A percentile compares a stretch with the other conserved stretches of the same genome.
Evolutionary conservation across 2,113 vertebrate genomes (phyloP).

Genomic region (Scolopax mira): DNA sequence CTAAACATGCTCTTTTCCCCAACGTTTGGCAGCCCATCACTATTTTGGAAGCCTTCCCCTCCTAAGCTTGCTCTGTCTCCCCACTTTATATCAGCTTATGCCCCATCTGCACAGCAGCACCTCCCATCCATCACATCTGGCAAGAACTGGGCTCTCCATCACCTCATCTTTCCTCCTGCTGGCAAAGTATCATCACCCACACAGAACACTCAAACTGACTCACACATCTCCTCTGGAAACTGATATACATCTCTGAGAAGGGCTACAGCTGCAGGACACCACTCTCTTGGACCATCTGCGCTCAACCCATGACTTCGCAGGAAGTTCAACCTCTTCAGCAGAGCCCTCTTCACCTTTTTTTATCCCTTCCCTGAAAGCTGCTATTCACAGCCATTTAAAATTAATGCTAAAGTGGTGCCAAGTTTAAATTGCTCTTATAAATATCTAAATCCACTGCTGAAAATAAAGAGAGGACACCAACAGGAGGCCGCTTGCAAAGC

Average conservation of each 20-base stretch:
- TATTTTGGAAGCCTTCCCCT: neutral
- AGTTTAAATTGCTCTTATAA: neutral
- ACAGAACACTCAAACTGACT: neutral
- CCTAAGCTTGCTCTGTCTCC: neutral
- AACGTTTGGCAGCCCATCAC: neutral
- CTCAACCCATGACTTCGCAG: fast-evolving
- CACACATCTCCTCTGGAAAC: neutral
- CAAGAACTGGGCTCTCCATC: neutral
- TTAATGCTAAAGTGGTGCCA: neutral
- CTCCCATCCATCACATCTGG: neutral
- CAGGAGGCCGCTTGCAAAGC: neutral
- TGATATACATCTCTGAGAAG: neutral
- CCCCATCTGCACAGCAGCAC: neutral
- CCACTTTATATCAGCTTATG: neutral
- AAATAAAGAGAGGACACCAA: neutral
- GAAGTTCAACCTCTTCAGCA: neutral
- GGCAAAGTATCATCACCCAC: neutral
- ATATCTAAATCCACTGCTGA: neutral
- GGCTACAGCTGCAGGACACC: neutral
- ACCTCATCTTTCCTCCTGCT: neutral
- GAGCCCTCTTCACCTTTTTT: neutral
- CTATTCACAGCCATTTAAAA: neutral
- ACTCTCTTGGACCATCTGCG: neutral
- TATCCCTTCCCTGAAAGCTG: neutral
- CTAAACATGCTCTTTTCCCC: neutral